Conservation (phyloP, 2,888 invertebrate species). For the Coenonympha arcania region DNA sequence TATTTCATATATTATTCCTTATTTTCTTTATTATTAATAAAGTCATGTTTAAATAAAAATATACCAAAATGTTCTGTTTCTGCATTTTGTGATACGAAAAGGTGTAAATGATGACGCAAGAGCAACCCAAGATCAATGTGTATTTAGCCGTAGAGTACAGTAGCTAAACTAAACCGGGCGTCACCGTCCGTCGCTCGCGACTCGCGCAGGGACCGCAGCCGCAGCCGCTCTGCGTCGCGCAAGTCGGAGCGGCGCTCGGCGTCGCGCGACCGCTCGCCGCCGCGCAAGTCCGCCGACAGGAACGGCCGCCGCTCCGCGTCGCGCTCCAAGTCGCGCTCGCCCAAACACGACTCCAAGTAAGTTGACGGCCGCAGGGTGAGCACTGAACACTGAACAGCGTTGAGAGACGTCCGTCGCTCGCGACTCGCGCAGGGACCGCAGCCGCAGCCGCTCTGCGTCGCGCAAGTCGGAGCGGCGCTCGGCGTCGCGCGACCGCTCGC, state of each 20-base stretch:
- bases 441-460: constrained; percentile 36
- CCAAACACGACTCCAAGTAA: constrained; percentile 52
- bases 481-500: constrained; percentile 29
- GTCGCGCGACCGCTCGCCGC: constrained; percentile 31
- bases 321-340: constrained; percentile 69
- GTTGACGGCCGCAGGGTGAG: constrained; percentile 35
- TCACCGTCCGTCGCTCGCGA: constrained; percentile 32
- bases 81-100: too few relatives aligned
- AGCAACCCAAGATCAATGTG: constrained; percentile 10
- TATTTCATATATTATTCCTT: too few relatives aligned
- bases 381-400: not conserved
- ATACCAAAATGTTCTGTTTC: too few relatives aligned
- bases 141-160: too few relatives aligned
- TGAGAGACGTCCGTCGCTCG: constrained; percentile 32
- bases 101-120: constrained; percentile 10
- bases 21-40: too few relatives aligned
- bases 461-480: constrained; percentile 27
- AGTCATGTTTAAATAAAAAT: too few relatives aligned
- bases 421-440: constrained; percentile 54
- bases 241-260: constrained; percentile 27
- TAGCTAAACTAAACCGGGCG: constrained; percentile 20
- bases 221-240: constrained; percentile 27
- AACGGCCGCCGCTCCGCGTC: constrained; percentile 41
- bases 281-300: constrained; percentile 37
- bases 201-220: constrained; percentile 57